A percentile compares a stretch with the other conserved stretches of the same genome.
These are phyloP conservation scores for Microtus ochrogaster DNA, from an alignment of 2,113 vertebrate genomes.

Conservation along the genomic window DNA sequence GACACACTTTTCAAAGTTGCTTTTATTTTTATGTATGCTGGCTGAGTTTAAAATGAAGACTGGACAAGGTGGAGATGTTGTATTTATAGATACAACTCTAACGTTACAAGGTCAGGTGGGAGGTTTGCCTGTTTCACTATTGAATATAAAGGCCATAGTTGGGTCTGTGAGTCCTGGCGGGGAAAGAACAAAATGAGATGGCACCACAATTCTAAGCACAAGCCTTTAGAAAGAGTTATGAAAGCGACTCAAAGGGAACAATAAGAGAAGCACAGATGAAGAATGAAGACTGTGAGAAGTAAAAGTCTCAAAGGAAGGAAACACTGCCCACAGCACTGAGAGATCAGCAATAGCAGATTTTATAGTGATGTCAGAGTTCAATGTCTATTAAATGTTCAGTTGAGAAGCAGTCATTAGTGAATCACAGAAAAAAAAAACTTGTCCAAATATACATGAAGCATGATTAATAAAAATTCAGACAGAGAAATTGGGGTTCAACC, in stretches of 20 bases:
- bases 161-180: background rate
- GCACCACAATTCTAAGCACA: background rate
- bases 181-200: background rate
- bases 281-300: background rate
- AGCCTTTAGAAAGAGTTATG: background rate
- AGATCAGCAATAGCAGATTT: background rate
- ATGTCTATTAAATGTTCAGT: background rate
- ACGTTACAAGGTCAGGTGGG: background rate
- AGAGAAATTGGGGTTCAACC: no score
- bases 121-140: background rate
- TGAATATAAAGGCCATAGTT: background rate
- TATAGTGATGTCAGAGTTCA: background rate
- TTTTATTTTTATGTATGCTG: conserved; percentile 34
- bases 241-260: background rate
- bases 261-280: background rate
- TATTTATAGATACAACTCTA: background rate
- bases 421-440: background rate
- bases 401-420: background rate
- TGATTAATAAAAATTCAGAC: no score
- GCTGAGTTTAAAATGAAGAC: background rate
- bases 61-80: background rate
- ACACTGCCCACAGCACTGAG: background rate
- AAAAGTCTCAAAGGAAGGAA: background rate
- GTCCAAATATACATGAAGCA: background rate
- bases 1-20: background rate